Base-by-base conservation (phyloP, 2,113 vertebrate genomes). In the Vireo altiloquus region DNA sequence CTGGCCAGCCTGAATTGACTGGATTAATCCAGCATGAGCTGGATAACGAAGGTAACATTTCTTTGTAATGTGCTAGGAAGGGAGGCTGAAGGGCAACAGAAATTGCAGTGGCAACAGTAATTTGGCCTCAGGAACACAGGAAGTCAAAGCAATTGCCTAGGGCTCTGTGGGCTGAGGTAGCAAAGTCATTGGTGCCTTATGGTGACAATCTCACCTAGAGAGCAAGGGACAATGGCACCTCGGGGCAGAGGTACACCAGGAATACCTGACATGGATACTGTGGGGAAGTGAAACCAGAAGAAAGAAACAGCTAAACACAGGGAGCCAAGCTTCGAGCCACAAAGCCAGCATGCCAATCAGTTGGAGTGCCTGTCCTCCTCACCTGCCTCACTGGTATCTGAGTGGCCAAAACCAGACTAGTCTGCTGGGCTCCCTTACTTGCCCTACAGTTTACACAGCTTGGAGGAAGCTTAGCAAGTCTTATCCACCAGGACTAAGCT, bases 11-110 rank as follows among this genome's bases (percentile, higher is more conserved):
- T 90, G 89, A 95, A 93, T 59, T 66, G 64, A 70, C 79, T 86
- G 78, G 86, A 94, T 89, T 92, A 96, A 97, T 94, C 95, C 92
- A 94, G 79, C 86, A 83, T 69, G 82, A 95, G 88, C 33, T 88
- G 42, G 82, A 89, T 89, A 95, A 91, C 66, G 93, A 92, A 96
- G 88, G 90, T 94, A 95, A 77, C 90, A 47, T 81, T 79, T 95
- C 86, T 88, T 59, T 63, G 44, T 92, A 90, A 95, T 92, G 57
- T 2, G 1, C 89, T 87, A 60, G 76, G 82, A 96, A 95, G 68
- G 86, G 59, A 94, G 60, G 60, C 89, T 94, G 86, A 68, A 96
- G 76, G 86, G 92, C 94, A 82, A 74, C 44, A 78, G 80, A 94
- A 96, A 97, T 92, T 86, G 82, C 68, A 78, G 50, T 87, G 92